Evolutionary conservation across 2,113 vertebrate species (phyloP).

Genomic region (Peucedramus taeniatus): DNA sequence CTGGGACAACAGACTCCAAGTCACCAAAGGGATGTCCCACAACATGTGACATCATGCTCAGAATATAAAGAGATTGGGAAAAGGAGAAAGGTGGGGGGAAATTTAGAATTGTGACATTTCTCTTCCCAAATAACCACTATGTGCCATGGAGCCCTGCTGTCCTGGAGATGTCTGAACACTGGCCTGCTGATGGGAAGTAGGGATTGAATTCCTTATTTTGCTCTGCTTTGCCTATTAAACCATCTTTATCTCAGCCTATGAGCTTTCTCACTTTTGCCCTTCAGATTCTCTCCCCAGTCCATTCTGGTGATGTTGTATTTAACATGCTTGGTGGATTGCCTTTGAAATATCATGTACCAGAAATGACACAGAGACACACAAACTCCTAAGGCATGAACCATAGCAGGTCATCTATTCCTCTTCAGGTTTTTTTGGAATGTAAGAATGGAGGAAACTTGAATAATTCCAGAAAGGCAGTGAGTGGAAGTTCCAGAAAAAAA

Average conservation of each 20-base stretch:
- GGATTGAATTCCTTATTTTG: background rate
- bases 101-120: accelerated
- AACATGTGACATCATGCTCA: background rate
- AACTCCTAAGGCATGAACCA: background rate
- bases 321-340: background rate
- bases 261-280: background rate
- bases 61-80: background rate
- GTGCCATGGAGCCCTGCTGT: background rate
- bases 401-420: background rate
- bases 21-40: background rate
- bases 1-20: background rate
- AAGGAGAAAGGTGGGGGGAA: background rate
- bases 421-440: background rate
- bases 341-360: background rate
- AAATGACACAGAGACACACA: background rate
- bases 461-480: background rate
- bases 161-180: background rate
- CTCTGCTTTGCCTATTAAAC: background rate
- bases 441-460: background rate
- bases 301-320: background rate
- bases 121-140: accelerated
- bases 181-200: background rate
- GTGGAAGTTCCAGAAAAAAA: background rate
- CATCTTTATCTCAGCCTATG: background rate
- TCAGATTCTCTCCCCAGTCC: background rate